These are phyloP conservation scores for Smutsia temminckii DNA, from an alignment of 2,797 vertebrate species.

Conservation along the genomic window DNA sequence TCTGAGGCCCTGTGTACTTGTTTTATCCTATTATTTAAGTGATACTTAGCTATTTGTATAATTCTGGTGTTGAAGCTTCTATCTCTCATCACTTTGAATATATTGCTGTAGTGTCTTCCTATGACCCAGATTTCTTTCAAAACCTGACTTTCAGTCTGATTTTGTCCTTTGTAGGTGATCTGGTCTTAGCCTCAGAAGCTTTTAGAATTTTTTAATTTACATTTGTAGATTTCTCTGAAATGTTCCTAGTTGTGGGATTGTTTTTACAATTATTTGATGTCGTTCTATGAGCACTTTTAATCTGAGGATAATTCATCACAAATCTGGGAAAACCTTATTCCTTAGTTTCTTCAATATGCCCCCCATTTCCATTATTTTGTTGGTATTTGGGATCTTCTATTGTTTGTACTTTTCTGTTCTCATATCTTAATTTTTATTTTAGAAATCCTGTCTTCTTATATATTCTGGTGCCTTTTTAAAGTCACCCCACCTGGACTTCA, in stretches of 20 bases:
- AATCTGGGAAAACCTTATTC: background rate
- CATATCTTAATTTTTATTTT: background rate
- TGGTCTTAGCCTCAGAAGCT: background rate
- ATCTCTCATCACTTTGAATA: background rate
- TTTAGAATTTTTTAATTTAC: slow-evolving; percentile 24
- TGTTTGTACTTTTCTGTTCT: background rate
- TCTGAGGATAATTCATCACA: background rate
- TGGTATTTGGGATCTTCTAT: background rate
- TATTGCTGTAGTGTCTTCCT: background rate
- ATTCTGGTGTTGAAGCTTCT: background rate
- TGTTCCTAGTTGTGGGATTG: background rate
- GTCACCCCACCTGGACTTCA: background rate
- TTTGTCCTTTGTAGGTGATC: background rate
- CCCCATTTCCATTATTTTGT: background rate
- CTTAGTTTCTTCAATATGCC: background rate
- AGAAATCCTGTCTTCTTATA: background rate
- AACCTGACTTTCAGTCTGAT: background rate
- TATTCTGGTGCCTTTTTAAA: background rate
- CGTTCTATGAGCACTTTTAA: background rate
- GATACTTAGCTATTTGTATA: background rate
- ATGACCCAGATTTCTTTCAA: background rate
- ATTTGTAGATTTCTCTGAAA: background rate
- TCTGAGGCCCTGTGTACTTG: background rate
- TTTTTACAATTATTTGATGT: background rate
- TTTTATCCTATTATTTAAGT: background rate